Evolutionary conservation across 2,797 vertebrate species (phyloP).

Genomic region (Phalloptychus januarius): DNA sequence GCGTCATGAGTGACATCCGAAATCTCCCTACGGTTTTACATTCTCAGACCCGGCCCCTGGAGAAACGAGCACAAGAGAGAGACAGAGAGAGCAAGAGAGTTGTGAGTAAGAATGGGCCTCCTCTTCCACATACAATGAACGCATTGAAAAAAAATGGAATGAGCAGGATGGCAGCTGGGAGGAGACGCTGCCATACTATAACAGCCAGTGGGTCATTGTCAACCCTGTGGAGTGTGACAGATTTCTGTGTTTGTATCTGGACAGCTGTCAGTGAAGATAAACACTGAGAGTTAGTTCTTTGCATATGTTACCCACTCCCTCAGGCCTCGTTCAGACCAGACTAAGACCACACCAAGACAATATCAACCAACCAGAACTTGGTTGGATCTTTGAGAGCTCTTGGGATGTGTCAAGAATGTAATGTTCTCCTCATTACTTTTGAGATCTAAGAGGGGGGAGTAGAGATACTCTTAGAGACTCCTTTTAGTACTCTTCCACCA

Average conservation of each 20-base stretch:
- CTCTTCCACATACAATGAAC: constrained; percentile 75
- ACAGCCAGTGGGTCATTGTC: constrained; percentile 51
- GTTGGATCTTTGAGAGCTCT: neutral
- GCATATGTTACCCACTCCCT: constrained; percentile 23
- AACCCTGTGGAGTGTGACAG: constrained; percentile 24
- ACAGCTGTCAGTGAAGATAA: constrained; percentile 53
- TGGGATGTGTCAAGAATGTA: neutral
- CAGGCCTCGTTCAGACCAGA: constrained; percentile 1
- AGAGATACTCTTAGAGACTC: no score
- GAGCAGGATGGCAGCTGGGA: constrained; percentile 59
- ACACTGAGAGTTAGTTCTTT: constrained; percentile 29
- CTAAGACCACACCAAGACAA: neutral
- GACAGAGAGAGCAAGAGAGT: constrained; percentile 74
- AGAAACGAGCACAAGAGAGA: constrained; percentile 75
- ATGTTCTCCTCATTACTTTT: neutral
- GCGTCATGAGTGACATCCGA: constrained; percentile 58
- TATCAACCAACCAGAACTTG: constrained; percentile 1
- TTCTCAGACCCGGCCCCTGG: constrained; percentile 71
- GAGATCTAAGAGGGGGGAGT: no score
- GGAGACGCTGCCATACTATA: constrained; percentile 52
- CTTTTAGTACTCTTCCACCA: no score
- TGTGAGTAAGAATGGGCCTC: constrained; percentile 75
- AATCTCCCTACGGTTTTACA: constrained; percentile 61
- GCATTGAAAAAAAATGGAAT: constrained; percentile 68
- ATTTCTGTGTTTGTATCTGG: constrained; percentile 58